Percentiles rank a stretch among this genome's conserved stretches.
These are phyloP conservation scores for Actinostola sp. DNA, from an alignment of 92 coral and sea anemone genomes.

Conservation along the genomic window DNA sequence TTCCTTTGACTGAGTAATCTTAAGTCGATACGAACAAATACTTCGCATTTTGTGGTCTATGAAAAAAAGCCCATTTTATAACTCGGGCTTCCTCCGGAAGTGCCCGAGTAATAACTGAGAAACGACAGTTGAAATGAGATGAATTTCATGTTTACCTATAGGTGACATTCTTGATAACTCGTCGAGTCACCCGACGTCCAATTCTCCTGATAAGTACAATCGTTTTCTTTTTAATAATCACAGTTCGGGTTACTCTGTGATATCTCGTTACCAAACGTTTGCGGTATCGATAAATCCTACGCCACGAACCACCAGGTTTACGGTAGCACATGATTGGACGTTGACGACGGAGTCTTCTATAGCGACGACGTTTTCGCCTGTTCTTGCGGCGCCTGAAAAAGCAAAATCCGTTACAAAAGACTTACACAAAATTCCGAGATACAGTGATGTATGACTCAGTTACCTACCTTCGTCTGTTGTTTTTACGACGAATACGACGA, in stretches of 20 bases:
- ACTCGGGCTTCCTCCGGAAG: too few species aligned
- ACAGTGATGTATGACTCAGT: not conserved
- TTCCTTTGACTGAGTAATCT: too few species aligned
- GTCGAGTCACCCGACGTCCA: not conserved
- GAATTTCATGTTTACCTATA: not conserved
- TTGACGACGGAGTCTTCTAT: not conserved
- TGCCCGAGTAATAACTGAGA: too few species aligned
- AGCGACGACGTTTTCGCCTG: not conserved
- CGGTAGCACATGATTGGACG: slow-evolving; percentile 18
- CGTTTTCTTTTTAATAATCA: not conserved
- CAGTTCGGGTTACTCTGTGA: not conserved
- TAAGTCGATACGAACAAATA: too few species aligned
- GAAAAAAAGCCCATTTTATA: too few species aligned
- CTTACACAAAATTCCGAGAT: too few species aligned
- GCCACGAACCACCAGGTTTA: slow-evolving; percentile 25
- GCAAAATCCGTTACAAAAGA: too few species aligned
- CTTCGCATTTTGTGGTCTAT: too few species aligned
- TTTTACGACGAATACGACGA: slow-evolving; percentile 5
- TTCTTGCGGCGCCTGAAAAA: not conserved
- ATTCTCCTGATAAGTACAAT: not conserved
- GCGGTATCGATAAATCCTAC: not conserved
- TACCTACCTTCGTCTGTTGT: slow-evolving; percentile 13
- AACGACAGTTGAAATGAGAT: too few species aligned
- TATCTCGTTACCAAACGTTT: slow-evolving; percentile 5
- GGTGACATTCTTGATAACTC: not conserved